phyloP scores from a whole-genome alignment of 2,113 vertebrate species.

The Etheostoma spectabile region DNA sequence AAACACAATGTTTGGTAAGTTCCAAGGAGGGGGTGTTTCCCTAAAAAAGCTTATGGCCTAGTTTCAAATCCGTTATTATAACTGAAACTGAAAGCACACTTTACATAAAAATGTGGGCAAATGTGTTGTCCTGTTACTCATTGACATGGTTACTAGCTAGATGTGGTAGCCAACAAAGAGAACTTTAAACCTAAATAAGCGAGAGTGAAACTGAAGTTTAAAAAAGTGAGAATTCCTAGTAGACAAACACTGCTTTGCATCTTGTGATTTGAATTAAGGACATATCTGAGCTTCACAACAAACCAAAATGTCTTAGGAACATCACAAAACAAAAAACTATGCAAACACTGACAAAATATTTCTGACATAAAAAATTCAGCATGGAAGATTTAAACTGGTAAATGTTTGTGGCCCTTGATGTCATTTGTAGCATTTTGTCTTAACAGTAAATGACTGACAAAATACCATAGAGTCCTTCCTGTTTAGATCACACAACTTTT shows the following conservation, averaged over 20 bases:
- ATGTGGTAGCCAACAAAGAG: neutral
- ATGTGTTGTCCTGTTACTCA: slow-evolving; percentile 9
- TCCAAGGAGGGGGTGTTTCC: neutral
- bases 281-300: neutral
- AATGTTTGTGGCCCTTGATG: neutral
- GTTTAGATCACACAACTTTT: neutral
- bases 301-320: neutral
- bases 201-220: neutral
- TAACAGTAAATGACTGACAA: neutral
- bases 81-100: slow-evolving; percentile 37
- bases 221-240: neutral
- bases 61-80: slow-evolving; percentile 8
- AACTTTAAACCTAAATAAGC: neutral
- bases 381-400: neutral
- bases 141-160: neutral
- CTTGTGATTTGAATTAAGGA: neutral
- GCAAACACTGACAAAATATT: neutral
- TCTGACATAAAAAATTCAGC: neutral
- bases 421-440: neutral
- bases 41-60: neutral
- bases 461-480: neutral
- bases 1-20: slow-evolving; percentile 3
- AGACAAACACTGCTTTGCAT: neutral
- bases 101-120: neutral
- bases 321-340: neutral